Base-by-base conservation (phyloP, 2,113 vertebrate species). In the Epinephelus lanceolatus region DNA sequence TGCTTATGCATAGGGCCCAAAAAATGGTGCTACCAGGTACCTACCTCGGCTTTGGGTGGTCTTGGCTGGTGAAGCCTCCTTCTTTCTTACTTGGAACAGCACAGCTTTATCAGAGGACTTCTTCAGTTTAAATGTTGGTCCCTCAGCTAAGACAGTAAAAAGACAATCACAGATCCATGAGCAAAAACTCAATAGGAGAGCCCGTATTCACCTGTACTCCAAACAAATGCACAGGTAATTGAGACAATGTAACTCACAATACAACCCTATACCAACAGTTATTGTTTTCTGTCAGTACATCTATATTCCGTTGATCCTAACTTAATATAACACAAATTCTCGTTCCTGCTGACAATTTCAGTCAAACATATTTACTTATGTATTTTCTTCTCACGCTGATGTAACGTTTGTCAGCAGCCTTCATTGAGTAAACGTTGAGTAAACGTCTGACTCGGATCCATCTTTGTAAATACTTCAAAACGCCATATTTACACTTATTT, bases 51-150 rank as follows among this genome's bases (percentile, higher is more conserved):
- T 92, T 74, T 60, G 0, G n/a, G 14, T 55, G 15, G 71, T 87
- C 70, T 73, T 86, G 55, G 52, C 69, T 53, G 86, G 76, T 65
- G 8, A 84, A 40, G 27, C 57, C 55, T 94, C 83, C 71, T 95
- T 96, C 84, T 86, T 96, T n/a, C 82, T 94, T 37, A 91, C 90
- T 85, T 94, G 94, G 76, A 97, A 97, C 15, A 95, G 79, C 51
- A 97, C 94, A 8, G 95, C 89, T 15, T 90, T 97, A 55, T 95
- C 94, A 67, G 91, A 89, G 0, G 94, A 90, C 33, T 95, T 96
- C 79, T 94, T 97, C 63, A 97, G 66, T 82, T 94, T 94, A 86
- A 97, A 97, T 25, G 82, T 73, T n/a, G 91, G 86, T 37, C 92
- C 95, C 27, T 88, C 86, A 59, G 40, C 95, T 96, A 30, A 10